Evolutionary conservation across 2,797 vertebrate genomes (phyloP).

Genomic region (Mus minutoides): DNA sequence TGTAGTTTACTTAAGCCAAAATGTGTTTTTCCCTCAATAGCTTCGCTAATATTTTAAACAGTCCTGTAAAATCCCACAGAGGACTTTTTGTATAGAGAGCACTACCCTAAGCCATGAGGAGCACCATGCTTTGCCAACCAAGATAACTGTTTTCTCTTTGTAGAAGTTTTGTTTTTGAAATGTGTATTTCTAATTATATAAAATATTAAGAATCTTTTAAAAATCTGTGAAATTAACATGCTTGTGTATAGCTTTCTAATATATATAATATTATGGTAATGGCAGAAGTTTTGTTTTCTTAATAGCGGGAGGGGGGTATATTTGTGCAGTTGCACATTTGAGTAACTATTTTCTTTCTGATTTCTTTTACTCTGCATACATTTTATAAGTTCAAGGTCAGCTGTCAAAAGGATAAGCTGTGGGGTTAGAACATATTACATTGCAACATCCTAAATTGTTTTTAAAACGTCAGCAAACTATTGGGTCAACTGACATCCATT

Average conservation of each 20-base stretch:
- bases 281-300: constrained; percentile 94
- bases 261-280: constrained; percentile 98
- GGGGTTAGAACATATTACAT: constrained; percentile 85
- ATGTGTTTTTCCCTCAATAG: constrained; percentile 97
- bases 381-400: constrained; percentile 91
- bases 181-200: constrained; percentile 99
- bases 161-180: constrained; percentile 99
- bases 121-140: constrained; percentile 98
- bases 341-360: constrained; percentile 91
- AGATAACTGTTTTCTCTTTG: constrained; percentile 98
- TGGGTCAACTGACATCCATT: constrained; percentile 87
- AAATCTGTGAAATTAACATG: constrained; percentile 99
- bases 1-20: constrained; percentile 99
- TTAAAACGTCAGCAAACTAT: constrained; percentile 85
- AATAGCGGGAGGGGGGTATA: constrained; percentile 94
- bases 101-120: constrained; percentile 97
- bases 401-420: constrained; percentile 92
- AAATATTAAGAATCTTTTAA: constrained; percentile 99
- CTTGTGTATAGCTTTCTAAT: constrained; percentile 99
- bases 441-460: constrained; percentile 86
- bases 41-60: constrained; percentile 98
- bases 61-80: constrained; percentile 91
- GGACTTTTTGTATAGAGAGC: constrained; percentile 93
- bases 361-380: constrained; percentile 91
- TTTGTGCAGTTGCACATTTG: constrained; percentile 97